A percentile compares a stretch with the other conserved stretches of the same genome.
Conservation (phyloP, 2,113 vertebrate species). For the Lycaon pictus region DNA sequence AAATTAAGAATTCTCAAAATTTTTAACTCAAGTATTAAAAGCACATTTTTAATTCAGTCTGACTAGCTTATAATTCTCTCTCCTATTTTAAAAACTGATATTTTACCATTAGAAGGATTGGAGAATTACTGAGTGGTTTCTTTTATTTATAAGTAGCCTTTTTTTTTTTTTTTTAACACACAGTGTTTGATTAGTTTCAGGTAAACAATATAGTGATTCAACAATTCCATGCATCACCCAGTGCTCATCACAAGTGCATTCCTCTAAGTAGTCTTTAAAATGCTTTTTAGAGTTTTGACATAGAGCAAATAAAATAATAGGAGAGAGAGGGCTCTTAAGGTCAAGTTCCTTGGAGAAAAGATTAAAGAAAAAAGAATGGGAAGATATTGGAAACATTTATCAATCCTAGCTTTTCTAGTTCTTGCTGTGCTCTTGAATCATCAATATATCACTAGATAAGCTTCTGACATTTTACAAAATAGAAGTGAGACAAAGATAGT, state of each 20-base stretch:
- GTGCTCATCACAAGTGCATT: neutral
- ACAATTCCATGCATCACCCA: neutral
- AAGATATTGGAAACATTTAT: neutral
- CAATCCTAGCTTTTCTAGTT: neutral
- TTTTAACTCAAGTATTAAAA: neutral
- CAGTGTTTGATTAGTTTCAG: neutral
- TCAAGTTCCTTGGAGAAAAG: conserved; percentile 20
- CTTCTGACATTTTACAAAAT: conserved; percentile 51
- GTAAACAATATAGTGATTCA: neutral
- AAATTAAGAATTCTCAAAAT: neutral
- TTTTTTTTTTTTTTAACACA: neutral
- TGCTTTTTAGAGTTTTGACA: neutral
- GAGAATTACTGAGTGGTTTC: neutral
- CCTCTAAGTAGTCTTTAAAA: neutral
- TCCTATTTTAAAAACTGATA: neutral
- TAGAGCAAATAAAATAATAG: neutral
- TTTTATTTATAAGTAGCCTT: neutral
- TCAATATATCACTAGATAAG: neutral
- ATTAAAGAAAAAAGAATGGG: neutral
- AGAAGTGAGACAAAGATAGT: neutral
- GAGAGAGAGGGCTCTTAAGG: neutral
- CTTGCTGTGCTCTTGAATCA: neutral
- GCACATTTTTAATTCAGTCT: neutral
- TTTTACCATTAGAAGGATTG: neutral
- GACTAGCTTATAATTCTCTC: neutral